Percentiles rank a stretch among this genome's conserved stretches.
phyloP scores from a whole-genome alignment of 2,888 invertebrate species.

The Drosophila incognita region DNA sequence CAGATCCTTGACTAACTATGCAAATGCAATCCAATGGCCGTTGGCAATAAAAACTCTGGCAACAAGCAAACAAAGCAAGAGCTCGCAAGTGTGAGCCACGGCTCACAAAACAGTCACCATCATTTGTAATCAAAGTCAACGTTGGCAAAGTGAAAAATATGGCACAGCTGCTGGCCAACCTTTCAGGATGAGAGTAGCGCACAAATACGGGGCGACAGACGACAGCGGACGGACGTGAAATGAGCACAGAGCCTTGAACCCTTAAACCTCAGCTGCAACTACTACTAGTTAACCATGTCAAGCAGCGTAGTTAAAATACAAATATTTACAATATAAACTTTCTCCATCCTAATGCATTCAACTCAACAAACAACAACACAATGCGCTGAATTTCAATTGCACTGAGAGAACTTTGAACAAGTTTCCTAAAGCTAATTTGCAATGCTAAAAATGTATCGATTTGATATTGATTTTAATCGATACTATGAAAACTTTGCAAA shows the following conservation, averaged over 20 bases:
- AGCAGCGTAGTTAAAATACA: slow-evolving; percentile 49
- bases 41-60: slow-evolving; percentile 48
- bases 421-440: not conserved
- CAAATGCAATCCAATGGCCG: slow-evolving; percentile 65
- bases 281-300: slow-evolving; percentile 54
- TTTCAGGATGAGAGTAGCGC: slow-evolving; percentile 36
- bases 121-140: slow-evolving; percentile 75
- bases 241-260: slow-evolving; percentile 64
- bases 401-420: not conserved
- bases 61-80: slow-evolving; percentile 34
- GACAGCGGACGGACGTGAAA: slow-evolving; percentile 30
- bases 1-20: slow-evolving; percentile 62
- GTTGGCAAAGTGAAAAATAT: slow-evolving; percentile 50
- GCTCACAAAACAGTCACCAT: slow-evolving; percentile 48
- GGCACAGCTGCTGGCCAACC: slow-evolving; percentile 51
- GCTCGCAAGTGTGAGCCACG: slow-evolving; percentile 31
- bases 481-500: not conserved
- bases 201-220: slow-evolving; percentile 27
- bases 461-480: not conserved
- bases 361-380: not conserved
- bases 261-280: slow-evolving; percentile 49
- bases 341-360: slow-evolving; percentile 38
- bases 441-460: not conserved
- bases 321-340: slow-evolving; percentile 36
- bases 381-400: not conserved